Conservation (phyloP, 2,797 vertebrate species). For the Holocentrus rufus region DNA sequence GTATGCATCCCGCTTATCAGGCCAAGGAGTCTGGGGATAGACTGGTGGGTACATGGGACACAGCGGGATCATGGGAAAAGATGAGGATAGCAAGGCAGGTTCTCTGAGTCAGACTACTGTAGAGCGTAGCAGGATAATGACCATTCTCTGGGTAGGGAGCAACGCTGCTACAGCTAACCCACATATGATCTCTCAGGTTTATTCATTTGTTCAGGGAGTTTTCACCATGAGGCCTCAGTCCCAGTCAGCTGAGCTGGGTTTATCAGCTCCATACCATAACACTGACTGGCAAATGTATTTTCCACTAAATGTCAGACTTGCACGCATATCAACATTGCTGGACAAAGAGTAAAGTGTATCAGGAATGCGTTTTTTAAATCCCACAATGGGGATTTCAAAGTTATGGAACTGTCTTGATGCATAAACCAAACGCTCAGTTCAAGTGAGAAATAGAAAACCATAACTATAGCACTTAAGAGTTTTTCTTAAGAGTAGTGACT, state of each 20-base stretch:
- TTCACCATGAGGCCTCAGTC: constrained; percentile 43
- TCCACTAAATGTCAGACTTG: not conserved
- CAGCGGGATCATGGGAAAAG: constrained; percentile 30
- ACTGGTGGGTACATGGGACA: constrained; percentile 26
- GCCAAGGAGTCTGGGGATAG: constrained; percentile 54
- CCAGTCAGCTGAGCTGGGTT: constrained; percentile 11
- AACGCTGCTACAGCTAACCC: constrained; percentile 37
- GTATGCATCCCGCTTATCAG: constrained; percentile 51
- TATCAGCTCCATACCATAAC: not conserved
- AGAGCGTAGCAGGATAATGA: constrained; percentile 1
- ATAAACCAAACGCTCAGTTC: not conserved
- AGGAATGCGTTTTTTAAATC: not conserved
- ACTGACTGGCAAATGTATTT: not conserved
- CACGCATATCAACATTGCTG: not conserved
- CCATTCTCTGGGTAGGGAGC: constrained; percentile 20
- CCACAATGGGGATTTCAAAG: not conserved
- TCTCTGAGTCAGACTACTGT: not conserved
- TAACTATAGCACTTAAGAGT: too few species aligned
- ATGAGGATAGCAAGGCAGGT: constrained; percentile 8
- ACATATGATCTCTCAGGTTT: constrained; percentile 67
- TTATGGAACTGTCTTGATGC: not conserved
- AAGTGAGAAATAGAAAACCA: not conserved
- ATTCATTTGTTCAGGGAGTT: constrained; percentile 65
- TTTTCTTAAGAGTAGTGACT: too few species aligned
- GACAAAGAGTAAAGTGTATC: not conserved